Percentiles rank a stretch among this genome's conserved stretches.
phyloP scores from a whole-genome alignment of 2,888 invertebrate species.

The Chloroclysta siterata region DNA sequence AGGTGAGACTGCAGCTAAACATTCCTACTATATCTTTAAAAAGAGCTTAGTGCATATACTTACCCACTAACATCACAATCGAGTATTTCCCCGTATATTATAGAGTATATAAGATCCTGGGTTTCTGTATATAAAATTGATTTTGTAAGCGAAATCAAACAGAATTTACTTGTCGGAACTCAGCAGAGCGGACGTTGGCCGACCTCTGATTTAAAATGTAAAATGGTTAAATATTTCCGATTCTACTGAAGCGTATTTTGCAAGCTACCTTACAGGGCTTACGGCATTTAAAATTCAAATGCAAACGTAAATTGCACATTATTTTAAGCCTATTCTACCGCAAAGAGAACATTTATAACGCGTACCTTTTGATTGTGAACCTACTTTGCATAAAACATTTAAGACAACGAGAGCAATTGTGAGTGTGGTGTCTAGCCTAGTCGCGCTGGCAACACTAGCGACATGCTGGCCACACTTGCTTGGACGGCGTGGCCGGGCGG shows the following conservation, averaged over 20 bases:
- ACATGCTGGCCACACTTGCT: too few species aligned
- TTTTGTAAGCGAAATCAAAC: conserved; percentile 26
- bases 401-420: too few species aligned
- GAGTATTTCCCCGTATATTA: too few species aligned
- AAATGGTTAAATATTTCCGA: conserved; percentile 34
- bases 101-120: not conserved
- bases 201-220: conserved; percentile 32
- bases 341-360: conserved; percentile 11
- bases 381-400: conserved; percentile 6
- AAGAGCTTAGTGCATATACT: too few species aligned
- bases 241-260: conserved; percentile 21
- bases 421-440: too few species aligned
- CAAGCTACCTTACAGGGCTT: conserved; percentile 29
- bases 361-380: not conserved
- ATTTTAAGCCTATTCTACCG: conserved; percentile 24
- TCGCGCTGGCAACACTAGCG: too few species aligned
- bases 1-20: too few species aligned
- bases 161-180: conserved; percentile 19
- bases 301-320: conserved; percentile 31
- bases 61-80: too few species aligned
- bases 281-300: conserved; percentile 33
- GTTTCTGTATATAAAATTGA: conserved; percentile 21
- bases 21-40: too few species aligned
- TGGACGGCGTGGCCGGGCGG: too few species aligned
- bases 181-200: conserved; percentile 6